These are phyloP conservation scores for Kuschelorhynchus macadamiae DNA, from an alignment of 2,888 invertebrate species.

Conservation along the genomic window DNA sequence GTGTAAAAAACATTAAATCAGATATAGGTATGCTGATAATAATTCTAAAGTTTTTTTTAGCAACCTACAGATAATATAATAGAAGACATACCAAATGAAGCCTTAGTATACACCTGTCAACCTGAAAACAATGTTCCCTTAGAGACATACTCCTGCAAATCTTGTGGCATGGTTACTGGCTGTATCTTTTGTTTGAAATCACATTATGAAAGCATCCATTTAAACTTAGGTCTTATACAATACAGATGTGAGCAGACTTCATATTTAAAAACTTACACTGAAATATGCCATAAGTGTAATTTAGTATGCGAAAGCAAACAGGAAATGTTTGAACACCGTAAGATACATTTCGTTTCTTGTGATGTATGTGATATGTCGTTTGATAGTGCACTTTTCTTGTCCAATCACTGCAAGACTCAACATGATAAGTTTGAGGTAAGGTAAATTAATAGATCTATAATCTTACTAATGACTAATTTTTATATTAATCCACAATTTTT, in stretches of 20 bases:
- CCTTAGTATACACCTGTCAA: slow-evolving; percentile 37
- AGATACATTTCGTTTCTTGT: slow-evolving; percentile 54
- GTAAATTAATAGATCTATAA: no score
- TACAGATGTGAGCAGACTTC: slow-evolving; percentile 52
- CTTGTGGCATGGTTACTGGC: slow-evolving; percentile 39
- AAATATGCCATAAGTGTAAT: slow-evolving; percentile 48
- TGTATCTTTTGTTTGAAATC: slow-evolving; percentile 57
- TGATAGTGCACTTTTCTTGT: slow-evolving; percentile 53
- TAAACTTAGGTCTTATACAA: slow-evolving; percentile 48
- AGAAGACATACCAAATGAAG: slow-evolving; percentile 41
- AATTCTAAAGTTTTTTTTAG: no score
- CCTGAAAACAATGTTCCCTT: slow-evolving; percentile 36
- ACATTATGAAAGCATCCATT: slow-evolving; percentile 56
- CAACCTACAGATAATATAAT: slow-evolving; percentile 14
- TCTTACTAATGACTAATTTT: no score
- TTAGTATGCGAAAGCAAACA: slow-evolving; percentile 42
- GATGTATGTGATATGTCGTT: slow-evolving; percentile 56
- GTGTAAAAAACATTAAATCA: no score
- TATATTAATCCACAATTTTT: no score
- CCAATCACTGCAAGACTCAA: slow-evolving; percentile 53
- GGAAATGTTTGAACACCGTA: slow-evolving; percentile 45
- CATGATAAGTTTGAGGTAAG: slow-evolving; percentile 52
- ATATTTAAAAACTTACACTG: slow-evolving; percentile 40
- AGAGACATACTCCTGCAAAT: slow-evolving; percentile 42
- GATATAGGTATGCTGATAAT: no score